Evolutionary conservation across 92 coral and sea anemone species (phyloP).

Genomic region (Muricea muricata): DNA sequence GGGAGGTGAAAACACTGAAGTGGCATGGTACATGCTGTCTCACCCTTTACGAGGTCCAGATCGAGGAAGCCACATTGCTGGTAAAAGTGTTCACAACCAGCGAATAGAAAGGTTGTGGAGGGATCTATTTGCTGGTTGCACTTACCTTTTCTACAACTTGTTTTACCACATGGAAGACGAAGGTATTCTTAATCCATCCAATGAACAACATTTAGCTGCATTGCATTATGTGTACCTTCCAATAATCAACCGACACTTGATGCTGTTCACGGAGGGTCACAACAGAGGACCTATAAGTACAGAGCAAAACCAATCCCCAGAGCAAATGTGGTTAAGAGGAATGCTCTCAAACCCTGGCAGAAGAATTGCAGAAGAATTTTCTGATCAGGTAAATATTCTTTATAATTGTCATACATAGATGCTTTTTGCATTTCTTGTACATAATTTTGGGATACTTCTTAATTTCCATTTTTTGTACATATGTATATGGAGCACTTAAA

Average conservation of each 20-base stretch:
- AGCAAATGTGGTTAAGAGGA: slow-evolving; percentile 45
- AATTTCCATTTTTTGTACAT: no score
- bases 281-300: background rate
- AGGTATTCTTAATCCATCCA: background rate
- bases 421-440: background rate
- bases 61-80: slow-evolving; percentile 68
- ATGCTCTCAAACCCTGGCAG: slow-evolving; percentile 16
- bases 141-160: background rate
- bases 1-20: slow-evolving; percentile 66
- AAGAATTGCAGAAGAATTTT: slow-evolving; percentile 14
- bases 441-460: background rate
- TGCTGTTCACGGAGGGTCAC: background rate
- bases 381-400: slow-evolving; percentile 10
- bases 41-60: slow-evolving; percentile 62
- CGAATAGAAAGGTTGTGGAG: slow-evolving; percentile 49
- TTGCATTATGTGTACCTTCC: background rate
- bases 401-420: no score
- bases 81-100: slow-evolving; percentile 67
- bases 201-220: background rate
- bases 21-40: slow-evolving; percentile 62
- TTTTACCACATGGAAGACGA: background rate
- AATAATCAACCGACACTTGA: background rate
- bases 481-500: background rate
- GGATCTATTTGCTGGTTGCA: background rate
- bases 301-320: background rate